These are phyloP conservation scores for Thalassophryne amazonica DNA, from an alignment of 2,797 vertebrate species.

Conservation along the genomic window DNA sequence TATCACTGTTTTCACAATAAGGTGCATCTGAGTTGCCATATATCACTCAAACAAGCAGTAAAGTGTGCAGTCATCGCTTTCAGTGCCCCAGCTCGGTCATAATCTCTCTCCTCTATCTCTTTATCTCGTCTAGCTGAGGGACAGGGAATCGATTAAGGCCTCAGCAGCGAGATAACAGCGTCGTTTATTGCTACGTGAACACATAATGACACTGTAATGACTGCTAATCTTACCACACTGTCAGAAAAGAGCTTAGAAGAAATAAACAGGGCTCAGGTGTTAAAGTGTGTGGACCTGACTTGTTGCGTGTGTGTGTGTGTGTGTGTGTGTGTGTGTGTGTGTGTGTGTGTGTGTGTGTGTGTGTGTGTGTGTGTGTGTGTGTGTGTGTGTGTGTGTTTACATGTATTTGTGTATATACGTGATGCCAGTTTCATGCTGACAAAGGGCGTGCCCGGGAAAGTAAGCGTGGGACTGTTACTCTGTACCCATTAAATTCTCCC, in stretches of 20 bases:
- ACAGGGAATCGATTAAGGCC: conserved; percentile 54
- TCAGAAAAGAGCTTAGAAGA: conserved; percentile 50
- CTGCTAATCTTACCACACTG: conserved; percentile 54
- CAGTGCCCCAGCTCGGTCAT: conserved; percentile 3
- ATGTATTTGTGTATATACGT: conserved; percentile 22
- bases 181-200: conserved; percentile 57
- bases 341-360: conserved; percentile 35
- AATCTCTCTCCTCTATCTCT: conserved; percentile 44
- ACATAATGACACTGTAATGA: conserved; percentile 68
- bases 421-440: background rate
- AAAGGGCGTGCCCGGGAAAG: conserved; percentile 70
- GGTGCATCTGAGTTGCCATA: background rate
- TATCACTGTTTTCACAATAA: background rate
- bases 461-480: conserved; percentile 63
- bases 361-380: conserved; percentile 45
- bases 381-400: conserved; percentile 33
- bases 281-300: no score
- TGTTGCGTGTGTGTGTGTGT: conserved; percentile 47
- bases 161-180: conserved; percentile 50
- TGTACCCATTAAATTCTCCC: conserved; percentile 54
- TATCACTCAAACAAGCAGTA: background rate
- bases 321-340: conserved; percentile 33
- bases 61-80: conserved; percentile 8
- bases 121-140: conserved; percentile 51
- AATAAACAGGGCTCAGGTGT: conserved; percentile 70